Percentiles rank a stretch among this genome's conserved stretches.
Evolutionary conservation across 2,113 vertebrate species (phyloP).

Genomic region (Pollachius pollachius): DNA sequence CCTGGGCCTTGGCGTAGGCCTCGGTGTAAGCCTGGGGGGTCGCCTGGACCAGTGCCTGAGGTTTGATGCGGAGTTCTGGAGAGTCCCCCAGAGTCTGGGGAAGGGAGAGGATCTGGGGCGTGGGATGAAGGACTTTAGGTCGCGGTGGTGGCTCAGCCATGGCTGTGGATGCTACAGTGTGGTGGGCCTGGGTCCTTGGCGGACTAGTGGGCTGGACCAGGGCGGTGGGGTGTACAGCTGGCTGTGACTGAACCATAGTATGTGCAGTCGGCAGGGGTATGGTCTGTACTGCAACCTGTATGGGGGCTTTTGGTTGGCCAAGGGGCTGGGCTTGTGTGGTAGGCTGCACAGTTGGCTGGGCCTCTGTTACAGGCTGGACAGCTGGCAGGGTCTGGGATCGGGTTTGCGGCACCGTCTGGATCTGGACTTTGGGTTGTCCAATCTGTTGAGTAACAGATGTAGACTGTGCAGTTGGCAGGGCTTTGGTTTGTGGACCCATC

Average conservation of each 20-base stretch:
- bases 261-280: no score
- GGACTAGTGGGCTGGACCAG: conserved; percentile 6
- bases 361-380: neutral
- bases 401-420: no score
- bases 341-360: conserved; percentile 6
- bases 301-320: neutral
- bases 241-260: neutral
- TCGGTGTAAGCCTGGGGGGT: conserved; percentile 69
- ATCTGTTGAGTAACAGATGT: neutral
- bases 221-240: neutral
- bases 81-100: conserved; percentile 43
- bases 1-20: conserved; percentile 69
- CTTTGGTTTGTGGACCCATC: conserved; percentile 2
- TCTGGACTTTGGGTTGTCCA: conserved; percentile 12
- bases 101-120: conserved; percentile 13
- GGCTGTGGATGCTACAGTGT: neutral
- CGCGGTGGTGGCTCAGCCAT: conserved; percentile 11
- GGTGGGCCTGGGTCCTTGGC: conserved; percentile 2
- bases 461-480: neutral
- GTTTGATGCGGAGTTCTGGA: conserved; percentile 45
- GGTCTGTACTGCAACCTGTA: neutral
- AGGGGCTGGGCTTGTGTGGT: neutral
- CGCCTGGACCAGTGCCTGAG: conserved; percentile 54
- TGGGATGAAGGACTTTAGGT: conserved; percentile 29
- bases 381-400: no score